Evolutionary conservation across 2,888 invertebrate species (phyloP).

Genomic region (Amiota communis): DNA sequence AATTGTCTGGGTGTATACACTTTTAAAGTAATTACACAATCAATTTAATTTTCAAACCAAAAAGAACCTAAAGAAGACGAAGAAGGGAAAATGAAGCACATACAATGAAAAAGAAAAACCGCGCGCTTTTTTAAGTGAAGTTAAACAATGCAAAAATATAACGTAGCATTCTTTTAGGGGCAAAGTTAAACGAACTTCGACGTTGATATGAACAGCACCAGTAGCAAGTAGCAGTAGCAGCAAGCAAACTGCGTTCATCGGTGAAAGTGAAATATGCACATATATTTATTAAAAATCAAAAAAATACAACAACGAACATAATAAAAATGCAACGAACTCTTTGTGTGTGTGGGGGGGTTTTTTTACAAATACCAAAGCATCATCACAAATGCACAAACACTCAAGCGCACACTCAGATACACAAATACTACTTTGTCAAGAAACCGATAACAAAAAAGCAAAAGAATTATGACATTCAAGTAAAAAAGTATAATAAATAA

Average conservation of each 20-base stretch:
- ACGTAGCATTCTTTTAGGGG: constrained; percentile 31
- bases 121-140: not conserved
- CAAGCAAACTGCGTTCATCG: constrained; percentile 2
- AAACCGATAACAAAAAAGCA: too few species aligned
- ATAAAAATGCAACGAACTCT: not conserved
- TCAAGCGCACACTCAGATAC: not conserved
- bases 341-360: too few species aligned
- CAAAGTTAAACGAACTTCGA: constrained; percentile 33
- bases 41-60: constrained; percentile 20
- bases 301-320: constrained; percentile 5
- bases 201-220: not conserved
- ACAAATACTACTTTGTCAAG: not conserved
- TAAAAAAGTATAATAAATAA: not conserved
- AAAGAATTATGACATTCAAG: not conserved
- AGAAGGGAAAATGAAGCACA: constrained; percentile 5
- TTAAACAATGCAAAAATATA: not conserved
- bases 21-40: constrained; percentile 16
- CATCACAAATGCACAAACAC: not conserved
- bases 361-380: not conserved
- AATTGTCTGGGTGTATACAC: not conserved
- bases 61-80: not conserved
- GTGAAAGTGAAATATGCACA: not conserved
- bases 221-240: not conserved
- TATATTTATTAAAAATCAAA: not conserved
- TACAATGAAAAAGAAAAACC: too few species aligned